These are phyloP conservation scores for Poicephalus gulielmi DNA, from an alignment of 2,113 vertebrate species.

Conservation along the genomic window DNA sequence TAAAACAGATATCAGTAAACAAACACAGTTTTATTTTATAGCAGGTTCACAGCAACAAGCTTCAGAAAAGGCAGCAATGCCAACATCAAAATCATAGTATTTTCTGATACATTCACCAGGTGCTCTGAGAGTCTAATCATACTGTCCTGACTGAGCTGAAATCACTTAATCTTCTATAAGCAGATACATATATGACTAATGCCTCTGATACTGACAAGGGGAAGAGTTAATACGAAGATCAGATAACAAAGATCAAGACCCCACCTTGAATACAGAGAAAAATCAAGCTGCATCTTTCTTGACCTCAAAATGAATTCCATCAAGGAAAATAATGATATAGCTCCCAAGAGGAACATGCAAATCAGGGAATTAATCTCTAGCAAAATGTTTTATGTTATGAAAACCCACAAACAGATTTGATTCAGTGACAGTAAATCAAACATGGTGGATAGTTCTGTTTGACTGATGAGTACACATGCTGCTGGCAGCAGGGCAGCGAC, in stretches of 20 bases:
- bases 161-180: constrained; percentile 48
- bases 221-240: constrained; percentile 66
- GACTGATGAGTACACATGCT: constrained; percentile 78
- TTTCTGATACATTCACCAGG: constrained; percentile 1
- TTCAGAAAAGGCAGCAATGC: constrained; percentile 9
- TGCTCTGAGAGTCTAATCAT: constrained; percentile 35
- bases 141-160: constrained; percentile 17
- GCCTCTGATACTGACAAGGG: background rate
- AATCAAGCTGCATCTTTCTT: constrained; percentile 53
- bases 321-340: constrained; percentile 65
- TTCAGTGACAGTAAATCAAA: constrained; percentile 76
- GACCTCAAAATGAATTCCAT: constrained; percentile 65
- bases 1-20: constrained; percentile 25
- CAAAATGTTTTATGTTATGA: constrained; percentile 76
- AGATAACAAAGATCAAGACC: constrained; percentile 48
- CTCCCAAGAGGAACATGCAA: constrained; percentile 67
- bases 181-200: constrained; percentile 56
- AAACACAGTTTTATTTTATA: constrained; percentile 60
- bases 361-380: constrained; percentile 75
- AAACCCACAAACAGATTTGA: constrained; percentile 72
- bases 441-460: constrained; percentile 67
- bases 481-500: constrained; percentile 67
- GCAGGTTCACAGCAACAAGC: background rate
- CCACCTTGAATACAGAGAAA: constrained; percentile 37
- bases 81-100: constrained; percentile 20